Evolutionary conservation across 2,888 invertebrate genomes (phyloP).

Genomic region (Apotomis betuletana): DNA sequence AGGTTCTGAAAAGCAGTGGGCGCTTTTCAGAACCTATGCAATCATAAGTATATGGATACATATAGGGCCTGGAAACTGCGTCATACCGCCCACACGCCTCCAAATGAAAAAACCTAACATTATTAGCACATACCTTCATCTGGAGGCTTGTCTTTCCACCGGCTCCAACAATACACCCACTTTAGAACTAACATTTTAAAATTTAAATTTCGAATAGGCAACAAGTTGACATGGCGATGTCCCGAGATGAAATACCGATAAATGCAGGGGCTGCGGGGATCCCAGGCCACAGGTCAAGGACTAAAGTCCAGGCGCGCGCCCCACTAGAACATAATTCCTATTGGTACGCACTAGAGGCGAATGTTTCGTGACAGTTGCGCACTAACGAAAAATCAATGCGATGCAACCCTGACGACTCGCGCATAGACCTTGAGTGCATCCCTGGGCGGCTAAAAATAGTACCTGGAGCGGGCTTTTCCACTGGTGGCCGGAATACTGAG

Average conservation of each 20-base stretch:
- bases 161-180: constrained; percentile 19
- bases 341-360: constrained; percentile 13
- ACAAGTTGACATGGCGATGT: constrained; percentile 11
- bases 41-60: not conserved
- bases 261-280: not conserved
- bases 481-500: constrained; percentile 92
- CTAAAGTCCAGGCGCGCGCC: not conserved
- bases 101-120: not conserved
- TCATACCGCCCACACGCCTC: not conserved
- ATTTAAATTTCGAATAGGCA: constrained; percentile 15
- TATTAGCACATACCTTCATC: constrained; percentile 11
- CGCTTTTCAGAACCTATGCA: not conserved
- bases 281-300: constrained; percentile 27
- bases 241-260: constrained; percentile 6
- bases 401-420: constrained; percentile 38
- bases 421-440: constrained; percentile 38
- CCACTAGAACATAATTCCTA: not conserved
- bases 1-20: too few relatives aligned
- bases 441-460: constrained; percentile 26
- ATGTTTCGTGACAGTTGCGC: constrained; percentile 9
- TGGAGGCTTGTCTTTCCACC: constrained; percentile 20
- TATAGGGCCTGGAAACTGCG: not conserved
- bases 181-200: constrained; percentile 13
- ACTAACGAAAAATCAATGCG: constrained; percentile 37
- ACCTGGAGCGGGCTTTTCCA: constrained; percentile 87